Evolutionary conservation across 2,113 vertebrate genomes (phyloP).

Genomic region (Hymenochirus boettgeri): DNA sequence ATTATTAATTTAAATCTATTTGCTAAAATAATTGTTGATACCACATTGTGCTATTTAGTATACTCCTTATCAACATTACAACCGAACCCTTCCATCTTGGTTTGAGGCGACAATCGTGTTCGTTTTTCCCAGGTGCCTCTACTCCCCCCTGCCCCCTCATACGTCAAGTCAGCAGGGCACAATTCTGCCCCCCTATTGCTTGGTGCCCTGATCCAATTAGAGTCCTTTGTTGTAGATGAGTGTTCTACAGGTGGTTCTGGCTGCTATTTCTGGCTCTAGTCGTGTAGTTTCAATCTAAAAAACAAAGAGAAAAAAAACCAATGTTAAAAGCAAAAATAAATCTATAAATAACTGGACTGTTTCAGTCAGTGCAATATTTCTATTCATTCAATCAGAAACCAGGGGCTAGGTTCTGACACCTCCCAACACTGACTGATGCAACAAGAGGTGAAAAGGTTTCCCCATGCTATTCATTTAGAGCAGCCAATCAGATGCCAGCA

Average conservation of each 20-base stretch:
- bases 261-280: slow-evolving; percentile 82
- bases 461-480: too few relatives aligned
- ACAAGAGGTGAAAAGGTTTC: too few relatives aligned
- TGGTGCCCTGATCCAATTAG: background rate
- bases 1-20: slow-evolving; percentile 21
- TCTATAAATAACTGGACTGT: too few relatives aligned
- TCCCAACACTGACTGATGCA: too few relatives aligned
- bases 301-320: slow-evolving; percentile 40
- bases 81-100: slow-evolving; percentile 12
- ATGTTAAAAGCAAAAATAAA: too few relatives aligned
- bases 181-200: background rate
- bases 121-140: too few relatives aligned
- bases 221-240: slow-evolving; percentile 86
- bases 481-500: too few relatives aligned
- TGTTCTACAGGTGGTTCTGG: slow-evolving; percentile 69
- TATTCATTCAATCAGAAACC: too few relatives aligned
- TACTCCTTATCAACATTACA: slow-evolving; percentile 10
- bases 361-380: too few relatives aligned
- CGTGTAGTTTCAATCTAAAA: slow-evolving; percentile 76
- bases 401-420: too few relatives aligned
- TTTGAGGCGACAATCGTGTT: background rate
- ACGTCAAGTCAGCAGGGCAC: background rate
- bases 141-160: background rate
- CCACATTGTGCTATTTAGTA: slow-evolving; percentile 22
- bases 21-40: slow-evolving; percentile 11